Conservation (phyloP, 2,797 vertebrate species). For the Apodemus agrarius region DNA sequence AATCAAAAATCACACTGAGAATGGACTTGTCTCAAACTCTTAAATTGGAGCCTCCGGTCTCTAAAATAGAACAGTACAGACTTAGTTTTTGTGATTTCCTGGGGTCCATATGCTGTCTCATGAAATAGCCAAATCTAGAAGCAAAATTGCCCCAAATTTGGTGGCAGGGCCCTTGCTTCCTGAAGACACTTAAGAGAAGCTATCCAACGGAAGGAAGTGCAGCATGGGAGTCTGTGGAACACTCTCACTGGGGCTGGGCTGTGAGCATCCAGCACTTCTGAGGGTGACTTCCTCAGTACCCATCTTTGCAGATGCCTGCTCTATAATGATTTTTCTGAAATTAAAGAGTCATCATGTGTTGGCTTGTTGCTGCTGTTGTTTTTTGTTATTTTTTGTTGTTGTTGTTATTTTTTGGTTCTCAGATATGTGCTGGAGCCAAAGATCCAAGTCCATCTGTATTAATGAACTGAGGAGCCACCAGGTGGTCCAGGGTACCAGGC, state of each 20-base stretch:
- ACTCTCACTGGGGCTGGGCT: slow-evolving; percentile 19
- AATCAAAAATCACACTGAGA: neutral
- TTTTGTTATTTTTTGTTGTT: slow-evolving; percentile 35
- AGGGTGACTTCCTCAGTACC: slow-evolving; percentile 15
- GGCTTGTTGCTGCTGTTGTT: slow-evolving; percentile 50
- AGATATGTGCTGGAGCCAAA: neutral
- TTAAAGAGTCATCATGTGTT: slow-evolving; percentile 23
- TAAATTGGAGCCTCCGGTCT: neutral
- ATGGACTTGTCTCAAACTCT: neutral
- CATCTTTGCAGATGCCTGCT: slow-evolving; percentile 54
- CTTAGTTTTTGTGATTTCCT: neutral
- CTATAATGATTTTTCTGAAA: slow-evolving; percentile 60
- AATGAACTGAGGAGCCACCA: neutral
- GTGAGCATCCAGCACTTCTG: neutral
- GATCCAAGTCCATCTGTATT: neutral
- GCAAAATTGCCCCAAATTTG: neutral
- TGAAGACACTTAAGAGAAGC: slow-evolving; percentile 65
- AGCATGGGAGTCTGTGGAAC: slow-evolving; percentile 54
- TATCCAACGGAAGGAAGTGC: slow-evolving; percentile 5
- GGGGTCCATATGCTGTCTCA: neutral
- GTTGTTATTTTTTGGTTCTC: slow-evolving; percentile 55
- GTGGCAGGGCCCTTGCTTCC: slow-evolving; percentile 23
- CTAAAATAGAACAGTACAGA: neutral
- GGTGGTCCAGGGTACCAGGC: too few species aligned
- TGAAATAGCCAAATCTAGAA: neutral